Conservation (phyloP, 2,888 invertebrate genomes). For the Pegoplata infirma region DNA sequence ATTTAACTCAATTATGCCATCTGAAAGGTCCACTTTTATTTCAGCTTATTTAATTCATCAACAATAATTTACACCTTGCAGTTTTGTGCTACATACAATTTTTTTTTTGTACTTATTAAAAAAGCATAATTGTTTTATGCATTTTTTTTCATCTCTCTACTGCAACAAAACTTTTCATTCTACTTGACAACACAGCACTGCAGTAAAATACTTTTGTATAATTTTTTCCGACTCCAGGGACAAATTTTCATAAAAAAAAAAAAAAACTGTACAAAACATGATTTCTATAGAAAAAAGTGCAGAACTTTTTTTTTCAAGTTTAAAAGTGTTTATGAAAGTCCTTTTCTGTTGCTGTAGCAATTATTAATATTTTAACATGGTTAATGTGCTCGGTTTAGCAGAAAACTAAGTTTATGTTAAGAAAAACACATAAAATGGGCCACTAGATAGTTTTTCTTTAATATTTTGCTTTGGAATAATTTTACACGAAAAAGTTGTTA, state of each 20-base stretch:
- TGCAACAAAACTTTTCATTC: constrained; percentile 3
- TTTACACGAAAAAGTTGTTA: not conserved
- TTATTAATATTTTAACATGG: constrained; percentile 72
- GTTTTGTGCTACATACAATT: not conserved
- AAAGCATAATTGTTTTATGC: constrained; percentile 46
- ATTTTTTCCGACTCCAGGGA: constrained; percentile 27
- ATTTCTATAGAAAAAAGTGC: constrained; percentile 1
- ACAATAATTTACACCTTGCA: constrained; percentile 29
- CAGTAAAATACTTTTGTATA: not conserved
- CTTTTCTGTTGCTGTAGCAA: constrained; percentile 23
- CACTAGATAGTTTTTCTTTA: constrained; percentile 8
- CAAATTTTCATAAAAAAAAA: constrained; percentile 22
- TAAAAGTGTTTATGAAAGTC: constrained; percentile 18
- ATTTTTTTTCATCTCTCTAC: not conserved
- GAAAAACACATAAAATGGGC: constrained; percentile 22
- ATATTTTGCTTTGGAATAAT: not conserved
- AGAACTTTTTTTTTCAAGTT: constrained; percentile 17
- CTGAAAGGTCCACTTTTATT: not conserved
- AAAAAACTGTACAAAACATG: not conserved
- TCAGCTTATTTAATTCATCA: constrained; percentile 52
- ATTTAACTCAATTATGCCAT: constrained; percentile 23
- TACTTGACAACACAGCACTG: not conserved
- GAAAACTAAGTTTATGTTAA: constrained; percentile 60
- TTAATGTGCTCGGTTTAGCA: constrained; percentile 73
- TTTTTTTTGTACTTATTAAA: constrained; percentile 19